Evolutionary conservation across 2,113 vertebrate genomes (phyloP), one percentile per base, ranked within the genome.

Genomic region (Ancistrus triradiatus): DNA sequence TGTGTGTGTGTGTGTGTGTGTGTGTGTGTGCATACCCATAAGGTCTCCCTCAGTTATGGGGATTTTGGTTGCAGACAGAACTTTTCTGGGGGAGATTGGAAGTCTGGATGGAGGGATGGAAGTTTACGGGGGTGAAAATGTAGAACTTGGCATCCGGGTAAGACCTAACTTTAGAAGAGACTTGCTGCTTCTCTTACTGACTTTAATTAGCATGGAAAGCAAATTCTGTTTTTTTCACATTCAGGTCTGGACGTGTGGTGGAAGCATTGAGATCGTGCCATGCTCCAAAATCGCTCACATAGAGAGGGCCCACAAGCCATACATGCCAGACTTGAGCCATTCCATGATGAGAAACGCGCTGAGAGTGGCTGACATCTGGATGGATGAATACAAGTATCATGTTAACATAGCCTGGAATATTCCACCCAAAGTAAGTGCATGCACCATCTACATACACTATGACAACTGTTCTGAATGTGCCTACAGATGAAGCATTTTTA

Each of bases 351-450:
- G 96, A 40, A 99, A 99, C 0, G 92, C 95, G 0, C 87, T 99
- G 19, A 90, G 96, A 0, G 96, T 99, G 59, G 96, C 96, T 0
- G 96, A 99, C 74, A 95, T 99, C 55, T 99, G 96, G 96, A 92
- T 99, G 96, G 96, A 99, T 0, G 87, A 94, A 21, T 95, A 94
- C 83, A 99, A 96, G 67, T 93, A 93, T 25, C 92, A 92, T 0
- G 95, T 99, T 17, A 98, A 99, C 85, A 86, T 97, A 14, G 96
- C 96, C 0, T 99, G 96, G 96, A 99, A 99, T 79, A 88, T 98
- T 75, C 96, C 96, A 0, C 85, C 96, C 77, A 92, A 95, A 90
- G 96, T 97, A 85, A 77, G 75, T 14, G 17, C 15, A 4, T 13
- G 1, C 2, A 1, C 7, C 7, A 31, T 3, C 27, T 31, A 25